Percentiles rank a stretch among this genome's conserved stretches.
phyloP scores from a whole-genome alignment of 2,113 vertebrate genomes.

The Cairina moschata region DNA sequence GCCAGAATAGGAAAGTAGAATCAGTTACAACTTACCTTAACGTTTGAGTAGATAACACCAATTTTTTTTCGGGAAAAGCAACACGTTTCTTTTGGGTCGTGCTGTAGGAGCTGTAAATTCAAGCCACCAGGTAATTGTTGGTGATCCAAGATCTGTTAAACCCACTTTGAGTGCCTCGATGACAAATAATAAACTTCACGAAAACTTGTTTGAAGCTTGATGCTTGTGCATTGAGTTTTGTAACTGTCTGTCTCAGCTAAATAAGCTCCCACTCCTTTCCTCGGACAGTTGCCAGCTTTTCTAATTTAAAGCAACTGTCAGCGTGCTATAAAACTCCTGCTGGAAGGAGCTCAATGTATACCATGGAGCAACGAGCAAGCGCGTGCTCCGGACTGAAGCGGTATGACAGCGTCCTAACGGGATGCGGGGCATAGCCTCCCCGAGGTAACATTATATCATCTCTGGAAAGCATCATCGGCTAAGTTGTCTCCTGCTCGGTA shows the following conservation, averaged over 20 bases:
- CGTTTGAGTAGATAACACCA: background rate
- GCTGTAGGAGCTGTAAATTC: conserved; percentile 28
- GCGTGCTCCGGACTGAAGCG: background rate
- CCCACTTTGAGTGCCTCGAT: background rate
- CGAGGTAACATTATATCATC: conserved; percentile 6
- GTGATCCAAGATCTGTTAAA: conserved; percentile 24
- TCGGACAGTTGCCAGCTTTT: conserved; percentile 74
- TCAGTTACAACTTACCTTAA: conserved; percentile 74
- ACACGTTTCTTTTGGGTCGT: background rate
- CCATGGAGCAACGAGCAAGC: background rate
- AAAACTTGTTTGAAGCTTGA: conserved; percentile 54
- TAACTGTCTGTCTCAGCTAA: conserved; percentile 74
- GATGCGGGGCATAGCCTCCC: background rate
- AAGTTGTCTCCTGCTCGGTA: background rate
- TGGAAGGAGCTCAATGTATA: conserved; percentile 64
- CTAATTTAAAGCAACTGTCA: conserved; percentile 86
- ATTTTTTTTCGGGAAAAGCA: conserved; percentile 14
- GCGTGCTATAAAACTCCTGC: conserved; percentile 74
- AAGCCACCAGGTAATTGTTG: background rate
- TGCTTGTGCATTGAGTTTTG: conserved; percentile 56
- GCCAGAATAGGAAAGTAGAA: background rate
- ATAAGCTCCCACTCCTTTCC: conserved; percentile 76
- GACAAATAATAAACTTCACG: background rate
- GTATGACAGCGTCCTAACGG: background rate
- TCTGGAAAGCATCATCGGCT: conserved; percentile 16